These are phyloP conservation scores for Philereme transversata DNA, from an alignment of 2,888 invertebrate genomes.

Conservation along the genomic window DNA sequence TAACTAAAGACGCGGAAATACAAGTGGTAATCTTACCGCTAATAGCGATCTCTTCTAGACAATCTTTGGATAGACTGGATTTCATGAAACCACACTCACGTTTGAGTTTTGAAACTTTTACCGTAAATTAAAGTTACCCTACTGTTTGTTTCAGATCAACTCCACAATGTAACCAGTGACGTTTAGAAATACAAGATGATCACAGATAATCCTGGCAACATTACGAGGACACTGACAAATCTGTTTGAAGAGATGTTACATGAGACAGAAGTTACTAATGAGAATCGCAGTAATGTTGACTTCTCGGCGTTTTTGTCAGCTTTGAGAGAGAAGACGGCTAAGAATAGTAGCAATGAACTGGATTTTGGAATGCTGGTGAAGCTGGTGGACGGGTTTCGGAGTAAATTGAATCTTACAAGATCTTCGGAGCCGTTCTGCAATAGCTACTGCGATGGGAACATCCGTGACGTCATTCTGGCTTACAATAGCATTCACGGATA, in stretches of 20 bases:
- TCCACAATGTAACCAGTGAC: conserved; percentile 12
- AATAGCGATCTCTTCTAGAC: no score
- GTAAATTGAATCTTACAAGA: conserved; percentile 65
- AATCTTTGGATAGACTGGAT: no score
- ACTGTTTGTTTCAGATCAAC: conserved; percentile 44
- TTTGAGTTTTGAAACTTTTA: no score
- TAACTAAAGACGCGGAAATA: no score
- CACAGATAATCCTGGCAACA: conserved; percentile 61
- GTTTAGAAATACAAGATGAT: conserved; percentile 51
- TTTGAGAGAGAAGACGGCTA: conserved; percentile 58
- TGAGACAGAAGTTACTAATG: conserved; percentile 59
- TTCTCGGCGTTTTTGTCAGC: conserved; percentile 65
- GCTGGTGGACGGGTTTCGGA: conserved; percentile 68
- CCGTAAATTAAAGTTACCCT: no score
- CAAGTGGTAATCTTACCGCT: no score
- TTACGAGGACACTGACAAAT: conserved; percentile 69
- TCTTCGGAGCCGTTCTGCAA: conserved; percentile 56
- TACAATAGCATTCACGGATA: conserved; percentile 92
- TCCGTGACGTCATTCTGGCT: conserved; percentile 83
- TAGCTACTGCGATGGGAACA: conserved; percentile 84
- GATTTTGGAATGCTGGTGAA: conserved; percentile 73
- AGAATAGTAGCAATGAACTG: conserved; percentile 62
- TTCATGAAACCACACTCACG: no score
- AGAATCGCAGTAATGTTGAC: conserved; percentile 63
- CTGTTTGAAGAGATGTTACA: conserved; percentile 73